phyloP scores from a whole-genome alignment of 2,888 invertebrate species.

The Sylvicola fuscatus region DNA sequence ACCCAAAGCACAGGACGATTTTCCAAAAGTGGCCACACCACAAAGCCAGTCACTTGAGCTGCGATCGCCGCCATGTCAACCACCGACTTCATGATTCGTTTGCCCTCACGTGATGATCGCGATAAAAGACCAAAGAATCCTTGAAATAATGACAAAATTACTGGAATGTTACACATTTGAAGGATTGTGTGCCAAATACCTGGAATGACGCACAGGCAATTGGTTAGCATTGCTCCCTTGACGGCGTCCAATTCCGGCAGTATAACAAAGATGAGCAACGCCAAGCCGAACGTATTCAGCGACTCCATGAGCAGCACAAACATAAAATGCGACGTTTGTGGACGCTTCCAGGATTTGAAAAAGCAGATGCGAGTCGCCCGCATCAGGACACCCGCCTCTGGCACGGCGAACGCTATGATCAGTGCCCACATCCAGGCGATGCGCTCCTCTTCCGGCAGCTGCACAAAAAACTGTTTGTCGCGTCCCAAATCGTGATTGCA shows the following conservation, averaged over 20 bases:
- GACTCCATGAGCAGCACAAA: constrained; percentile 66
- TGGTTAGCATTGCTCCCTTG: constrained; percentile 89
- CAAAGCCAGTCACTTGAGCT: constrained; percentile 77
- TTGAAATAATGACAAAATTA: constrained; percentile 1
- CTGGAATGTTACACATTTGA: neutral
- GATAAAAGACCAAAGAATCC: constrained; percentile 49
- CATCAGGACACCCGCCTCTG: constrained; percentile 72
- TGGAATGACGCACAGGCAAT: constrained; percentile 85
- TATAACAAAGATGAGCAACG: constrained; percentile 67
- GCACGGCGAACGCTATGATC: constrained; percentile 67
- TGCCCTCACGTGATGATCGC: constrained; percentile 60
- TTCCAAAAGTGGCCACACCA: constrained; percentile 74
- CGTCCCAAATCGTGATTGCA: constrained; percentile 67
- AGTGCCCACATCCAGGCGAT: constrained; percentile 89
- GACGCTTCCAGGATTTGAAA: constrained; percentile 70
- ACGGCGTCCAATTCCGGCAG: constrained; percentile 85
- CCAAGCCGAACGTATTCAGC: constrained; percentile 70
- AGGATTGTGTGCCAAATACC: constrained; percentile 32
- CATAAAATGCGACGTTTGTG: constrained; percentile 26
- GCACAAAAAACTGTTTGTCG: constrained; percentile 66
- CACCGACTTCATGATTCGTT: constrained; percentile 53
- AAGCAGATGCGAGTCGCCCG: constrained; percentile 71
- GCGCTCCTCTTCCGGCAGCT: constrained; percentile 64
- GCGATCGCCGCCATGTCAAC: constrained; percentile 71
- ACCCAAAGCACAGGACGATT: constrained; percentile 59